Evolutionary conservation across 2,888 invertebrate genomes (phyloP).

Genomic region (Dryadula phaetusa): DNA sequence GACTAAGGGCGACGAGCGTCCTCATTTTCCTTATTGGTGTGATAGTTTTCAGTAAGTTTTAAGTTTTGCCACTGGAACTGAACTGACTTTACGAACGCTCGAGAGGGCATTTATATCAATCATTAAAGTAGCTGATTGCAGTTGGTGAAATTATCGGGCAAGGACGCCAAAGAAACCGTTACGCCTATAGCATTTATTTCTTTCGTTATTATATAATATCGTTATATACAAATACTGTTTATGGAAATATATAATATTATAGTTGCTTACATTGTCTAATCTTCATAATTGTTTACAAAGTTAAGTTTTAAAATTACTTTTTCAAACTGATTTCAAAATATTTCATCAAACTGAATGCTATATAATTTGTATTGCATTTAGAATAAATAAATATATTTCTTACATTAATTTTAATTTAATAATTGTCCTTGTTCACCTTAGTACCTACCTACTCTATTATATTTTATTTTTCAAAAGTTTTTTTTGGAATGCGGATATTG

Average conservation of each 20-base stretch:
- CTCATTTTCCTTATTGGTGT: conserved; percentile 61
- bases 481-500: too few species aligned
- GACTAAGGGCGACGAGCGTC: conserved; percentile 75
- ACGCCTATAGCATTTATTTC: conserved; percentile 66
- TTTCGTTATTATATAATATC: conserved; percentile 59
- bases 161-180: conserved; percentile 75
- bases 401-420: not conserved
- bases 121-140: conserved; percentile 72
- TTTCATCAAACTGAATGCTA: not conserved
- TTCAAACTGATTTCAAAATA: conserved; percentile 3
- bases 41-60: conserved; percentile 58
- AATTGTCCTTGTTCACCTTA: not conserved
- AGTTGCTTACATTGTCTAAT: not conserved
- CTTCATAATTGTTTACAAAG: not conserved
- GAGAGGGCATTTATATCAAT: conserved; percentile 76
- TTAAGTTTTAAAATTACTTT: not conserved
- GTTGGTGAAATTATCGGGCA: conserved; percentile 78
- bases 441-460: not conserved
- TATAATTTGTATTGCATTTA: not conserved
- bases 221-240: conserved; percentile 13
- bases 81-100: conserved; percentile 66
- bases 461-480: too few species aligned
- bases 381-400: not conserved
- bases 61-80: conserved; percentile 68
- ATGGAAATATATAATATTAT: not conserved